Base-by-base conservation (phyloP, 2,113 vertebrate genomes). In the Pogona vitticeps region DNA sequence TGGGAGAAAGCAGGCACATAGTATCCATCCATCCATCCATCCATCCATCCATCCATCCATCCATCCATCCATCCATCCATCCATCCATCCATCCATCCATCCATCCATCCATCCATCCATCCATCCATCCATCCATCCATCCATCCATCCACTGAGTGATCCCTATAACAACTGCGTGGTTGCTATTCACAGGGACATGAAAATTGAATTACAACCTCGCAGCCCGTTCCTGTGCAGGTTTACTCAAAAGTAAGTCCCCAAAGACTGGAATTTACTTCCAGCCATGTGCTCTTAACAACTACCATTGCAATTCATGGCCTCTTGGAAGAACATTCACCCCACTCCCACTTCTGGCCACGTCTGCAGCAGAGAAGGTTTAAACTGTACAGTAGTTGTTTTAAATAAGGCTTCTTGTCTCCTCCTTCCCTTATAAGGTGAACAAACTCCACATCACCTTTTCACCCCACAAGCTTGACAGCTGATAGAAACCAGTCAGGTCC, bases 341-440 rank as follows among this genome's bases (percentile, higher is more conserved):
- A 33, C 15, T 65, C 46, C 10, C 46, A 52, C 46, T 52, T 52
- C 46, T 52, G 10, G 46, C n/a, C 33, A 17, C 33, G 40, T 28
- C 59, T 59, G 18, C n/a, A n/a, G 15, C 3, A 17, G 26, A n/a
- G 28, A 14, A 31, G 3, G 42, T 67, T 59, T 68, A n/a, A 68
- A 65, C 26, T 86, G 67, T 31, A 65, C 26, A 79, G 67, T 31
- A 78, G 42, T 20, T 70, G 63, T 70, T 76, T 91, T 92, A 92
- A 92, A 31, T 91, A 91, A 90, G 81, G 79, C 80, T 72, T 72
- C 65, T n/a, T 87, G 88, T 38, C 89, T 94, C 26, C 85, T 84
- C 77, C 82, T 92, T 91, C 80, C 96, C 95, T 88, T 95, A 95
- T 88, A 96, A 95, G 96, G 96, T 91, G 33, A 26, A 59, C 61